Evolutionary conservation across 2,888 invertebrate genomes (phyloP), one percentile per base, ranked within the genome.

Genomic region (Cyrtodaria siliqua): DNA sequence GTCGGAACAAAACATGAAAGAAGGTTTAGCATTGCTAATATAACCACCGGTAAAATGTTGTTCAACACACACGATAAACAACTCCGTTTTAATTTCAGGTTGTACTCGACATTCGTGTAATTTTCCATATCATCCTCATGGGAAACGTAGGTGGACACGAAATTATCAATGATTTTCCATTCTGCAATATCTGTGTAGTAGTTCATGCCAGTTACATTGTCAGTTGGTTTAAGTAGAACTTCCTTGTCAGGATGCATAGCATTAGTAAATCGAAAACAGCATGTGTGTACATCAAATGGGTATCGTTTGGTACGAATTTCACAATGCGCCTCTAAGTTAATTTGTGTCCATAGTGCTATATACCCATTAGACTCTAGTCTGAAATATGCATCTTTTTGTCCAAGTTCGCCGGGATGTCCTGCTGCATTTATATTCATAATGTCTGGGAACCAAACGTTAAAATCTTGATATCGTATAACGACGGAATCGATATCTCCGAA

Each of bases 11-110:
- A 16, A 24, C 49, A 62, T 33, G 62, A 49, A 0, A 62, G 50
- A 6, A 62, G 38, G 29, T 62, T 62, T 49, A 62, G 18, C 29
- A 50, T 2, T 3, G 62, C 47, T 8, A 62, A 29, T 16, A 62
- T 4, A 1, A 33, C n/a, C 1, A 62, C 50, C 20, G 62, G 62
- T 3, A 49, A 12, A 27, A 62, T 20, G 8, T 12, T 62, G 23
- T 62, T 62, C 9, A 62, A 20, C 12, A 62, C 33, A 23, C 62
- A 62, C 8, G 33, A 24, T 23, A 27, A 49, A 33, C 62, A 62
- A 8, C 20, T 62, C 9, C 33, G 33, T 33, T 33, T 4, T 33
- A 33, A 12, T 33, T 33, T 33, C 4, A 33, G 6, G 12, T 12
- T 33, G 33, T 33, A 33, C 4, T 4, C 12, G 6, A 33, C 33